These are phyloP conservation scores for Cichlasoma orientale DNA, from an alignment of 2,797 vertebrate species.

Conservation along the genomic window DNA sequence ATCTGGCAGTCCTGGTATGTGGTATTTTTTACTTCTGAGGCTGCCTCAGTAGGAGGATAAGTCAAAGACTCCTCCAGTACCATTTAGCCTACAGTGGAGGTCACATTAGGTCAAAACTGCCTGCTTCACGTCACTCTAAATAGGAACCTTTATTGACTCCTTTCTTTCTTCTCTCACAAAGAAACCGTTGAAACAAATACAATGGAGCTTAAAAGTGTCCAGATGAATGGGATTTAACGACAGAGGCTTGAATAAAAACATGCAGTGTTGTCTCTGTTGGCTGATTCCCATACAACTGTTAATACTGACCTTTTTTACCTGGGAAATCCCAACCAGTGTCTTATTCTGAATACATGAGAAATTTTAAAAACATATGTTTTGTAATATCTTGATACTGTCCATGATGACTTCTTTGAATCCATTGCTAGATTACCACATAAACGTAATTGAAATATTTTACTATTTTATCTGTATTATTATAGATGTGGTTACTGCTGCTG, in stretches of 20 bases:
- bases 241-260: background rate
- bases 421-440: background rate
- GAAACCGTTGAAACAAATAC: background rate
- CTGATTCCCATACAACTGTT: too few relatives aligned
- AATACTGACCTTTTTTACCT: background rate
- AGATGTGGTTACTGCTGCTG: background rate
- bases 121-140: slow-evolving; percentile 9
- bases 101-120: slow-evolving; percentile 29
- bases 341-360: background rate
- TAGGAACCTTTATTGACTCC: background rate
- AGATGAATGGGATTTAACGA: background rate
- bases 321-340: rapidly evolving
- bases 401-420: background rate
- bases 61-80: slow-evolving; percentile 17
- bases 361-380: background rate
- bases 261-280: background rate
- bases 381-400: background rate
- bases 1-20: slow-evolving; percentile 26
- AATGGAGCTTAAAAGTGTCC: background rate
- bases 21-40: slow-evolving; percentile 42
- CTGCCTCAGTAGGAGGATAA: slow-evolving; percentile 16
- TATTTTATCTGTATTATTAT: background rate
- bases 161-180: background rate
- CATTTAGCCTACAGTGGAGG: slow-evolving; percentile 31
- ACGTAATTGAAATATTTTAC: background rate